Base-by-base conservation (phyloP, 92 coral and sea anemone genomes). In the Epizoanthus fatuus region DNA sequence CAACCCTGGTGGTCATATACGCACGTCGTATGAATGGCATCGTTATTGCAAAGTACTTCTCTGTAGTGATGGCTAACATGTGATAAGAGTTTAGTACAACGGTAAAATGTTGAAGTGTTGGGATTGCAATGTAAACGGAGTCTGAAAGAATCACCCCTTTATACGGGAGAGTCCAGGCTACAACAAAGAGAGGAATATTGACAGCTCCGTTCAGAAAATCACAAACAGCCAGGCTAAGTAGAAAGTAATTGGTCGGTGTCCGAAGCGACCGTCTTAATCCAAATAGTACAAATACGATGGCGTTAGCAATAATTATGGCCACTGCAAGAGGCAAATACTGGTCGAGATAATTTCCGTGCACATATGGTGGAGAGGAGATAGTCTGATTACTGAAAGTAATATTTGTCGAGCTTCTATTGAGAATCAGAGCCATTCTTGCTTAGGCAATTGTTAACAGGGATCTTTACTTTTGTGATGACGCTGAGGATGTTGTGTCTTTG, bases 11-110 rank as follows among this genome's bases (percentile, higher is more conserved):
- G 15, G 69, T 77, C 35, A 77, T 54, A 42, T 59, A 38, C 0
- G 32, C 70, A 42, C 56, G 82, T 14, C 82, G 82, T 44, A 20
- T 77, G 15, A 77, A 42, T 11, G 82, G 82, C 82, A 42, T 77
- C 22, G 82, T 77, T 59, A 77, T 60, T 3, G 82, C 82, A 44
- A 77, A 4, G 45, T 77, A 60, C 16, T 62, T 77, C 25, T 77
- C 82, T 19, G 17, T 69, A 42, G 82, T 77, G 42, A 77, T 42
- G 3, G 70, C 82, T 39, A 77, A 7, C 20, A 77, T 77, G 82
- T 77, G 82, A 60, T 59, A 77, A 0, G 82, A 59, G 7, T 68
- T 77, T 11, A 42, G 16, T 16, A 39, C 69, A 59, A 77, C 82
- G 9, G 58, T 62, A 20, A 77, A 58, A 13, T 59, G 70, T 12